Evolutionary conservation across 1,140 invertebrate genomes (phyloP).

Genomic region (Tigriopus japonicus): DNA sequence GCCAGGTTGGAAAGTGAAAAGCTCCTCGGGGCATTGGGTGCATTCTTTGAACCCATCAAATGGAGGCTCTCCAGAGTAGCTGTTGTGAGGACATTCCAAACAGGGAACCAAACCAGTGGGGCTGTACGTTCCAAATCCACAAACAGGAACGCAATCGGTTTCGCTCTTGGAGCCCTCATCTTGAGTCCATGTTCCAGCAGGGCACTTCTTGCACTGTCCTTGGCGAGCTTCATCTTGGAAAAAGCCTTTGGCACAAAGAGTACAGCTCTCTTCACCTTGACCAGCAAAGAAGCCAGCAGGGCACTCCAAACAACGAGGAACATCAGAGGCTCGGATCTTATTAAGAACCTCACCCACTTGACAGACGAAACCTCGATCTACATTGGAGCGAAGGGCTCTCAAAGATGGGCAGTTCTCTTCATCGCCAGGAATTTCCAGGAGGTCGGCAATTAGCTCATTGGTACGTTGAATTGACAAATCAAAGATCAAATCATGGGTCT

Average conservation of each 20-base stretch:
- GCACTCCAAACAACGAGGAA: slow-evolving; percentile 84
- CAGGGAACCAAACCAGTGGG: slow-evolving; percentile 85
- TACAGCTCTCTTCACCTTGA: slow-evolving; percentile 64
- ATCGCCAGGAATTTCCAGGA: slow-evolving; percentile 68
- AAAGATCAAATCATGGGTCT: slow-evolving; percentile 77
- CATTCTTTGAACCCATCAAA: slow-evolving; percentile 83
- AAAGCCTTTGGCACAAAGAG: slow-evolving; percentile 66
- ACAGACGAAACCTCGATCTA: slow-evolving; percentile 73
- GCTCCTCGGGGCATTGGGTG: slow-evolving; percentile 70
- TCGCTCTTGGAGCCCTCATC: slow-evolving; percentile 46
- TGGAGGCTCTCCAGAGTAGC: slow-evolving; percentile 67
- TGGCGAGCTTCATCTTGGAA: slow-evolving; percentile 81
- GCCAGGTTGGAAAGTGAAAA: slow-evolving; percentile 76
- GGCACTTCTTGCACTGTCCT: slow-evolving; percentile 67
- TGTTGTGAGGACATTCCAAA: slow-evolving; percentile 80
- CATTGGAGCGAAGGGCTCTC: slow-evolving; percentile 60
- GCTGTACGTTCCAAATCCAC: slow-evolving; percentile 86
- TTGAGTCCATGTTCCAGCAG: slow-evolving; percentile 71
- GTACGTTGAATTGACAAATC: slow-evolving; percentile 80
- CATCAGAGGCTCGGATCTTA: slow-evolving; percentile 59
- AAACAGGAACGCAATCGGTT: slow-evolving; percentile 70
- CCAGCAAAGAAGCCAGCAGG: slow-evolving; percentile 82
- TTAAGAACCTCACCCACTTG: slow-evolving; percentile 80
- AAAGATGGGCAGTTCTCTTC: slow-evolving; percentile 77
- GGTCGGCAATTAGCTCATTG: slow-evolving; percentile 66